Conservation (phyloP, 1,140 invertebrate genomes). For the Trachymyrmex cornetzi region DNA sequence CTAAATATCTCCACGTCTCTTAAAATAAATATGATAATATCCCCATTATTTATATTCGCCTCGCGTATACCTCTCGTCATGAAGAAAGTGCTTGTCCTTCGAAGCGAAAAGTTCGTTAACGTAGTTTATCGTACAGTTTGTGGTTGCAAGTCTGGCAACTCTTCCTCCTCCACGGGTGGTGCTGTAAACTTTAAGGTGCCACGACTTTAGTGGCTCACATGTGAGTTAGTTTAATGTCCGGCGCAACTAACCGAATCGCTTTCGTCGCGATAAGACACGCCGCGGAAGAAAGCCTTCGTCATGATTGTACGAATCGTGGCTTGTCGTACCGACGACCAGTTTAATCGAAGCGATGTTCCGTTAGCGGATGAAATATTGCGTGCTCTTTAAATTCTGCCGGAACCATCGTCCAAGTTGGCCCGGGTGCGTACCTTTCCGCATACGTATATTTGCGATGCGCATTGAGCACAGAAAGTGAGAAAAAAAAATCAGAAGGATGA, state of each 20-base stretch:
- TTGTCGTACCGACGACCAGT: conserved; percentile 40
- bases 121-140: conserved; percentile 45
- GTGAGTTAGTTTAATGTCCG: conserved; percentile 60
- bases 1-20: conserved; percentile 16
- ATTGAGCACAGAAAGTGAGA: neutral
- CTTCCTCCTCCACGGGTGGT: conserved; percentile 40
- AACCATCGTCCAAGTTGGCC: conserved; percentile 12
- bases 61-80: conserved; percentile 27
- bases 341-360: conserved; percentile 72
- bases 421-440: neutral
- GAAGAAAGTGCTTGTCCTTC: conserved; percentile 43
- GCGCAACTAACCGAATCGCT: conserved; percentile 43
- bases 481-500: conserved; percentile 27
- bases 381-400: conserved; percentile 54
- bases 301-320: conserved; percentile 21
- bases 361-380: conserved; percentile 68
- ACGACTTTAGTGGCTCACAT: conserved; percentile 26
- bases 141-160: conserved; percentile 9
- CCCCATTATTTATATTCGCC: conserved; percentile 27
- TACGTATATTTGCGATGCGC: conserved; percentile 12
- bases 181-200: conserved; percentile 41
- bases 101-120: conserved; percentile 48
- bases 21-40: conserved; percentile 49
- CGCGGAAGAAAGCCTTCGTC: conserved; percentile 41
- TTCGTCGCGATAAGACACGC: conserved; percentile 40